Percentiles rank a stretch among this genome's conserved stretches.
Evolutionary conservation across 1,140 invertebrate species (phyloP).

Genomic region (Meloidogyne exigua): DNA sequence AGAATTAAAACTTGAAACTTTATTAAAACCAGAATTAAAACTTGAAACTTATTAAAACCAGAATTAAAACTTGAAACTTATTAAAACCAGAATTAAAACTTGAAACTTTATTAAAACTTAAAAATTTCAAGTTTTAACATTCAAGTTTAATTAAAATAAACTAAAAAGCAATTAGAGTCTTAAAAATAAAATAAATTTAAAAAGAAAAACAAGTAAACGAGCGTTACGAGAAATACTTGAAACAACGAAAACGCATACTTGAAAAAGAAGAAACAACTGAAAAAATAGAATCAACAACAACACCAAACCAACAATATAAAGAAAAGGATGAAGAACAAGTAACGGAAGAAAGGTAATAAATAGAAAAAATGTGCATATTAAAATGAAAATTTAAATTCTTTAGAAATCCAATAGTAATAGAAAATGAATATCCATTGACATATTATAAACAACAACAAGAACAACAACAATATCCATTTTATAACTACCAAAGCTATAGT

Average conservation of each 20-base stretch:
- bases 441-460: not conserved
- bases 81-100: too few species aligned
- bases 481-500: not conserved
- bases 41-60: too few species aligned
- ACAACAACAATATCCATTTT: not conserved
- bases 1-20: too few species aligned
- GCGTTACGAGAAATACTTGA: not conserved
- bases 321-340: not conserved
- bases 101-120: too few species aligned
- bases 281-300: not conserved
- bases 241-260: not conserved
- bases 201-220: conserved; percentile 1
- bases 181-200: not conserved
- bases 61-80: too few species aligned
- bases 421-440: not conserved
- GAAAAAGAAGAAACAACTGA: not conserved
- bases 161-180: too few species aligned
- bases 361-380: not conserved
- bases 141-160: too few species aligned
- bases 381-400: not conserved
- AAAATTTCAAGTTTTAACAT: too few species aligned
- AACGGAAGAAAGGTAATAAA: not conserved
- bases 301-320: not conserved
- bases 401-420: not conserved
- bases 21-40: too few species aligned